Conservation (phyloP, 2,113 vertebrate species). For the Bettongia penicillata region DNA sequence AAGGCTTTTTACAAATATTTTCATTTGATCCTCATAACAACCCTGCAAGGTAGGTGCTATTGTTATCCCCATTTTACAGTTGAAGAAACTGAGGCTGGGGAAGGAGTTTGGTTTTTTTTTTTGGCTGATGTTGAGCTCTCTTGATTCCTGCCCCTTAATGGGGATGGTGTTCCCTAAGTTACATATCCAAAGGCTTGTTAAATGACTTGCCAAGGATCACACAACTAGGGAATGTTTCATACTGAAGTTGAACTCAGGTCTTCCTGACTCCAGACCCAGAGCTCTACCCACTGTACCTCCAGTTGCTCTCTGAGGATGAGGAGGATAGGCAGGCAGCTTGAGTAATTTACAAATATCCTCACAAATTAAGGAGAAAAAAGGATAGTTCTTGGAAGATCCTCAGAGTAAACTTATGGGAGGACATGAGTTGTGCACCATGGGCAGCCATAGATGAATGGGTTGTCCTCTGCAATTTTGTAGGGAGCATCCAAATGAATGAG, state of each 20-base stretch:
- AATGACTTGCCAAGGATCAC: neutral
- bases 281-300: neutral
- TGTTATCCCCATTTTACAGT: neutral
- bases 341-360: neutral
- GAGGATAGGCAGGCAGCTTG: neutral
- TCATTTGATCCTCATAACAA: neutral
- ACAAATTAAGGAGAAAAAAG: neutral
- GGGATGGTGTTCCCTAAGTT: neutral
- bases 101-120: neutral
- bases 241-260: neutral
- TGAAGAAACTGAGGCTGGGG: neutral
- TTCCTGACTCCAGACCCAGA: neutral
- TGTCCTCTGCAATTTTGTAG: neutral
- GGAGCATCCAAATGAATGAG: neutral
- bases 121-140: neutral
- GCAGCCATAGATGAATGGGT: neutral
- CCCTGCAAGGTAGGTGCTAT: neutral
- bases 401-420: neutral
- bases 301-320: neutral
- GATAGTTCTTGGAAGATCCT: neutral
- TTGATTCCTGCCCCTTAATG: neutral
- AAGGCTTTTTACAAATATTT: neutral
- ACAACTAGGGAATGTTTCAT: neutral
- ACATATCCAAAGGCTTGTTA: neutral
- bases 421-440: neutral